A percentile compares a stretch with the other conserved stretches of the same genome.
phyloP scores from a whole-genome alignment of 2,113 vertebrate species.

The Pterocles gutturalis region DNA sequence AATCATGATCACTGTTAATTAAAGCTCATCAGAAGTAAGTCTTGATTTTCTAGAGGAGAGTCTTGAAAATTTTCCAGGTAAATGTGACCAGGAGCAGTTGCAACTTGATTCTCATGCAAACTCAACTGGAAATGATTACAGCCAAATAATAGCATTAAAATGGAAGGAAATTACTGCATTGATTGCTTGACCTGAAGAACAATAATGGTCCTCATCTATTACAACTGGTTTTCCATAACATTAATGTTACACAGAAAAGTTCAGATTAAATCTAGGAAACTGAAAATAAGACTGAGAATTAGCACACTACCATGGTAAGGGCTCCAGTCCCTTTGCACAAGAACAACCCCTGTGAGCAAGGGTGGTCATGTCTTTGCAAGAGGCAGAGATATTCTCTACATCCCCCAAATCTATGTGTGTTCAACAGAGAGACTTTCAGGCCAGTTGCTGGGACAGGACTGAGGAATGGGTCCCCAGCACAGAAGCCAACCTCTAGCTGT shows the following conservation, averaged over 20 bases:
- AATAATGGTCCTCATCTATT: conserved; percentile 36
- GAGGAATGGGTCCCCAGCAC: neutral
- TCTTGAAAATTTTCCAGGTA: conserved; percentile 43
- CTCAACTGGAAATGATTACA: conserved; percentile 62
- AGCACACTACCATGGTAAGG: neutral
- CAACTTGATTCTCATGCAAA: conserved; percentile 54
- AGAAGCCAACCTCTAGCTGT: neutral
- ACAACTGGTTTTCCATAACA: conserved; percentile 58
- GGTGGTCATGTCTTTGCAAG: neutral
- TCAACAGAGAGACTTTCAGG: neutral
- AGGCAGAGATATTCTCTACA: neutral
- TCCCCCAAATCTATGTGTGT: neutral
- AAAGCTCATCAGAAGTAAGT: neutral
- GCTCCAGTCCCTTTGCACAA: neutral
- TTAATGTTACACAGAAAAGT: conserved; percentile 38
- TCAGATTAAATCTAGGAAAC: conserved; percentile 28
- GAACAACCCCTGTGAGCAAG: neutral
- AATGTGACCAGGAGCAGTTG: conserved; percentile 40
- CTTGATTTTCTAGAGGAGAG: conserved; percentile 39
- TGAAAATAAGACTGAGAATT: conserved; percentile 5
- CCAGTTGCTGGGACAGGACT: neutral
- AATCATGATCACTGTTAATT: neutral
- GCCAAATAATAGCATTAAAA: conserved; percentile 62
- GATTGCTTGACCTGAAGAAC: conserved; percentile 71
- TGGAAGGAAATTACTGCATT: conserved; percentile 71